Evolutionary conservation across 2,888 invertebrate species (phyloP).

Genomic region (Frankliniella intonsa): DNA sequence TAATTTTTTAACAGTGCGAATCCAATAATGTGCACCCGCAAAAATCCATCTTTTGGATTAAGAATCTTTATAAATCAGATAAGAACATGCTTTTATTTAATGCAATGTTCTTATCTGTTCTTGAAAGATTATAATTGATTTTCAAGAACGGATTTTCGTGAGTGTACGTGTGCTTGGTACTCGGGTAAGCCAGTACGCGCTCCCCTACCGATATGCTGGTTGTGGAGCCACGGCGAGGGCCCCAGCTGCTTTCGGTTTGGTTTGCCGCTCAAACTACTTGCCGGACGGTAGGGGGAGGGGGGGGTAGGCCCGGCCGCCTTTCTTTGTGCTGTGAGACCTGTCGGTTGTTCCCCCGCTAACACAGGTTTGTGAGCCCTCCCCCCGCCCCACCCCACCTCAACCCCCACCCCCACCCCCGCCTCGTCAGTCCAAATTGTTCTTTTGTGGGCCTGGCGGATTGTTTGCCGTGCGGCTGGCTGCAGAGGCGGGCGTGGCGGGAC

Average conservation of each 20-base stretch:
- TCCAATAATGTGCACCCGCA: no score
- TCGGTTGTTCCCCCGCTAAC: neutral
- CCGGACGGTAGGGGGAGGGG: neutral
- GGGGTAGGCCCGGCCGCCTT: neutral
- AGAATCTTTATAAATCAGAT: no score
- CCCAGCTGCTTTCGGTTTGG: neutral
- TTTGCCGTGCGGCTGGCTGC: neutral
- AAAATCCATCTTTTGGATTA: no score
- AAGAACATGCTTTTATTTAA: no score
- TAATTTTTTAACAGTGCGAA: no score
- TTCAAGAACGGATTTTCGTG: no score
- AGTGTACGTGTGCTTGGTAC: no score
- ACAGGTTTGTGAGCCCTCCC: neutral
- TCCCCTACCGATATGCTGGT: no score
- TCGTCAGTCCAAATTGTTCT: constrained; percentile 8
- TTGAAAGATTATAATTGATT: no score
- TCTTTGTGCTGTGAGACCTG: neutral
- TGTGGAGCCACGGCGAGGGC: no score
- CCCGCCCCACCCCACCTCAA: neutral
- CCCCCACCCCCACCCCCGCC: neutral
- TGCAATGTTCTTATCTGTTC: no score
- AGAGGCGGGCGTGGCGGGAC: neutral
- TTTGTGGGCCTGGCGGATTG: neutral
- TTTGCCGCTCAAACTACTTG: constrained; percentile 16
- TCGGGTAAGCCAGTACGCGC: no score